Evolutionary conservation across 2,888 invertebrate species (phyloP).

Genomic region (Calliphora vomitoria): DNA sequence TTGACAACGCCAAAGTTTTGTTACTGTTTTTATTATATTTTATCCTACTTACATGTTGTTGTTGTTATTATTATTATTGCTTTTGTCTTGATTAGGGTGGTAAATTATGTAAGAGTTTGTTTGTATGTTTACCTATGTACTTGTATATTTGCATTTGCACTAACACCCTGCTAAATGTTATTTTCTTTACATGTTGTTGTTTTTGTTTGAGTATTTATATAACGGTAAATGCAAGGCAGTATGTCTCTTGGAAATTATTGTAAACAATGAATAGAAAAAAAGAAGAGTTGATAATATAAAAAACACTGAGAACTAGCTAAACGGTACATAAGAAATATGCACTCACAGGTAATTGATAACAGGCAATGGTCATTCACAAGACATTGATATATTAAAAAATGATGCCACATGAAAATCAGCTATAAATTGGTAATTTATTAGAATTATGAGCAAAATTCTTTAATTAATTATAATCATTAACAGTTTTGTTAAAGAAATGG

Average conservation of each 20-base stretch:
- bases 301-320: conserved; percentile 43
- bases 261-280: conserved; percentile 9
- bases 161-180: conserved; percentile 59
- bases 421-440: too few species aligned
- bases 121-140: neutral
- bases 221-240: conserved; percentile 42
- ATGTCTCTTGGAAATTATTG: conserved; percentile 37
- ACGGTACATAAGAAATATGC: neutral
- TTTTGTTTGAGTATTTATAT: neutral
- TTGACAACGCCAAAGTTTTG: conserved; percentile 69
- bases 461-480: too few species aligned
- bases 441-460: too few species aligned
- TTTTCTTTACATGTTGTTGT: conserved; percentile 28
- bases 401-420: too few species aligned
- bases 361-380: neutral
- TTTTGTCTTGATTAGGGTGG: conserved; percentile 61
- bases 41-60: conserved; percentile 20
- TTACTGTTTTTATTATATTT: conserved; percentile 30
- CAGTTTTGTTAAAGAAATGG: too few species aligned
- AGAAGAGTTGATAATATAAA: neutral
- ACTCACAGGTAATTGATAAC: neutral
- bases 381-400: too few species aligned
- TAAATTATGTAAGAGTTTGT: conserved; percentile 55
- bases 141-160: conserved; percentile 43
- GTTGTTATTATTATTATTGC: conserved; percentile 20